These are phyloP conservation scores for Magallana nippona DNA, from an alignment of 2,888 invertebrate genomes.

Conservation along the genomic window DNA sequence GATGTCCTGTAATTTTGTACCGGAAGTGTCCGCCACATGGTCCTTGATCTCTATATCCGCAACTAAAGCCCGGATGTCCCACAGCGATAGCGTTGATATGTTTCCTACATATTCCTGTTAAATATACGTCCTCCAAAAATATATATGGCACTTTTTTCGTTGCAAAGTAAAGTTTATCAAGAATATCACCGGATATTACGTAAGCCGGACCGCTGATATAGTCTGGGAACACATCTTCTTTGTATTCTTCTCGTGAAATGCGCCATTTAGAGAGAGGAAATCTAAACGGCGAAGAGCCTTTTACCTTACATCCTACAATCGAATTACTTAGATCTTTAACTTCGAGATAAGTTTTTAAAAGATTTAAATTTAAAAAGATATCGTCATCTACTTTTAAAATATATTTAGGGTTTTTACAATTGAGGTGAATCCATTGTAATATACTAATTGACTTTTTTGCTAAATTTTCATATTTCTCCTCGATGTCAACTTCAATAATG, in stretches of 20 bases:
- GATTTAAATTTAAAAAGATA: neutral
- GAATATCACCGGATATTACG: neutral
- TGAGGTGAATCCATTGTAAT: neutral
- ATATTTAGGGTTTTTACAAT: conserved; percentile 5
- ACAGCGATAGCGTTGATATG: neutral
- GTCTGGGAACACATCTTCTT: neutral
- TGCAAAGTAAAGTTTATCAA: neutral
- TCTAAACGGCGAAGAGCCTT: conserved; percentile 3
- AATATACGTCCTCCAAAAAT: neutral
- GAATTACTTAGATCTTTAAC: neutral
- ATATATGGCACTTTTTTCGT: neutral
- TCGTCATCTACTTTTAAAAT: neutral
- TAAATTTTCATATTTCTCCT: neutral
- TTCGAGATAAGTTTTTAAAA: neutral
- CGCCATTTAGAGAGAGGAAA: conserved; percentile 6
- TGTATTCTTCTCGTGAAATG: neutral
- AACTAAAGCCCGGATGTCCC: neutral
- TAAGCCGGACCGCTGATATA: conserved; percentile 5
- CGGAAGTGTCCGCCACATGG: neutral
- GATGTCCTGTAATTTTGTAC: neutral
- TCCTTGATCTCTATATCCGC: neutral
- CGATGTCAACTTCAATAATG: conserved; percentile 19
- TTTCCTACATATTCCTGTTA: neutral
- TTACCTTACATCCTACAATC: neutral
- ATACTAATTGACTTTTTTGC: conserved; percentile 9